These are phyloP conservation scores for Calliopum simillimum DNA, from an alignment of 2,888 invertebrate species.

Conservation along the genomic window DNA sequence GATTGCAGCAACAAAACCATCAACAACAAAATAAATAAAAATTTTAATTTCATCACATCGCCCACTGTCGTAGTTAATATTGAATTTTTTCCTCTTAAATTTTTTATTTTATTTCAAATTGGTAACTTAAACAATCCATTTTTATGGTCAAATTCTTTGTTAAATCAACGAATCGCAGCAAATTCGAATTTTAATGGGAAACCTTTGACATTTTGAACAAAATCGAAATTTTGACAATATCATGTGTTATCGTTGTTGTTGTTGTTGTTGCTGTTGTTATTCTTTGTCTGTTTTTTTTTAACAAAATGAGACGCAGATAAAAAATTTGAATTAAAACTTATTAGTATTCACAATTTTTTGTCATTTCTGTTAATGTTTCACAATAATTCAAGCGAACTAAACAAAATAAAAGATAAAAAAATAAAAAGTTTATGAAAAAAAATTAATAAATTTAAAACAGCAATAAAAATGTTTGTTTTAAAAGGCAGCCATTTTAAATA, in stretches of 20 bases:
- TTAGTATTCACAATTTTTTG: constrained; percentile 28
- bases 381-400: background rate
- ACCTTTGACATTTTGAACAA: constrained; percentile 32
- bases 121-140: constrained; percentile 6
- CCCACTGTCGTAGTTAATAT: constrained; percentile 1
- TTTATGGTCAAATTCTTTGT: constrained; percentile 25
- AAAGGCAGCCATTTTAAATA: background rate
- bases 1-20: constrained; percentile 3
- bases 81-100: background rate
- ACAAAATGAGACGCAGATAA: background rate
- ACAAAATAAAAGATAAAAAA: constrained; percentile 16
- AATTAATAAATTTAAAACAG: constrained; percentile 4
- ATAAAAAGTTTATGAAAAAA: too few relatives aligned
- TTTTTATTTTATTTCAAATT: background rate
- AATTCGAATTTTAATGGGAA: background rate
- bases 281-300: background rate
- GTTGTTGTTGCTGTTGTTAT: constrained; percentile 1
- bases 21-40: constrained; percentile 11
- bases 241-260: constrained; percentile 1
- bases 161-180: constrained; percentile 10
- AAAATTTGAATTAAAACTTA: constrained; percentile 21
- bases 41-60: background rate
- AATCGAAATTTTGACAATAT: constrained; percentile 18
- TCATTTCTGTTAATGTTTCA: constrained; percentile 20
- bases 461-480: background rate